Base-by-base conservation (phyloP, 2,113 vertebrate species). In the Atrichornis clamosus region DNA sequence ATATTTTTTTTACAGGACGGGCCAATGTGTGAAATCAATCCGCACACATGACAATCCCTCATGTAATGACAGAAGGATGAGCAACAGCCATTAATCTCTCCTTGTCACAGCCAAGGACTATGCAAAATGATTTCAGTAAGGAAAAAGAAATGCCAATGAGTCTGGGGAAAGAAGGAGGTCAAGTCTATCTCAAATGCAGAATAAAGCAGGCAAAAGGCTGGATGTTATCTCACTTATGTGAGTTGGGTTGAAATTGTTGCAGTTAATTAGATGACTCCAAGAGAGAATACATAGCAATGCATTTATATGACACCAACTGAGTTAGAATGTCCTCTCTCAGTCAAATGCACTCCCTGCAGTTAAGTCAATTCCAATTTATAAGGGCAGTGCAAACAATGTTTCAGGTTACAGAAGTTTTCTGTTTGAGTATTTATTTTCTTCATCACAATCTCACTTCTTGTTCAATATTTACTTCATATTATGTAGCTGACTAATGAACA, bases 1-100 rank as follows among this genome's bases (percentile, higher is more conserved):
- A 94, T 96, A 84, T 70, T 89, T 93, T 93, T 92, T 94, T 92
- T 87, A 82, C 84, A 79, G 78, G 75, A 82, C 58, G 70, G 60
- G 84, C 80, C 46, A 77, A 81, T 5, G 32, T 80, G 42, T 60
- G 72, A 95, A 97, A 96, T 96, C 90, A 93, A 91, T 93, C 58
- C 0, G 0, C 62, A 46, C 92, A 75, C 60, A 84, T 53, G 83
- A 85, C 73, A 68, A 75, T 72, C 58, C 83, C 79, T 94, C 84
- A 85, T 58, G 37, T 58, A 93, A 78, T 26, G 68, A 92, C 77
- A 91, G 58, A 81, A 85, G n/a, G 70, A 94, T 86, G 56, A 80
- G 46, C 27, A 88, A 10, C 33, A 92, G 68, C 20, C 93, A 89
- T 96, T 95, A 92, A 91, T 96, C 81, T 93, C 53, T 50, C 47